These are phyloP conservation scores for Incurvaria masculella DNA, from an alignment of 2,888 invertebrate species.

Conservation along the genomic window DNA sequence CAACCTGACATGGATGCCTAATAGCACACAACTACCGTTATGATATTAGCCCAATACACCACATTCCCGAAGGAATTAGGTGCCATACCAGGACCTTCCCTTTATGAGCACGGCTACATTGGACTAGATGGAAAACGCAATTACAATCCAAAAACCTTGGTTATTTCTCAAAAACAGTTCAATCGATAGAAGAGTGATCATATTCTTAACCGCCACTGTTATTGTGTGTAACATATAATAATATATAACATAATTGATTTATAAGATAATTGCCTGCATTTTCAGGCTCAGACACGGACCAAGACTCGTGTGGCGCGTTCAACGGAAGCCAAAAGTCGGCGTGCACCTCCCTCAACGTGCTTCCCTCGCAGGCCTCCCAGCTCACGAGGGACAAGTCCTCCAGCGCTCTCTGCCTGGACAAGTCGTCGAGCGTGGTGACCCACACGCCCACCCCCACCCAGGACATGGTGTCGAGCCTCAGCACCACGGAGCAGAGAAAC, in stretches of 20 bases:
- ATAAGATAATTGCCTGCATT: slow-evolving; percentile 10
- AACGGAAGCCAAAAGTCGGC: slow-evolving; percentile 51
- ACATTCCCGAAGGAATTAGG: too few relatives aligned
- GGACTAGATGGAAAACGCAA: too few relatives aligned
- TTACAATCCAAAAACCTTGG: too few relatives aligned
- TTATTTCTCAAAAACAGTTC: too few relatives aligned
- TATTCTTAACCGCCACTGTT: not conserved
- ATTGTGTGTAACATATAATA: not conserved
- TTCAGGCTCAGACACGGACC: slow-evolving; percentile 45
- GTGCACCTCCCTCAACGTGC: slow-evolving; percentile 44
- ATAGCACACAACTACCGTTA: too few relatives aligned
- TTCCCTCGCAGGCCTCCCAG: slow-evolving; percentile 37
- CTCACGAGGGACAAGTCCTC: slow-evolving; percentile 46
- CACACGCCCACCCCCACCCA: slow-evolving; percentile 52
- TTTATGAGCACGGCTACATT: too few relatives aligned
- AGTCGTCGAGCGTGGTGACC: slow-evolving; percentile 44
- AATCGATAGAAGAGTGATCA: too few relatives aligned
- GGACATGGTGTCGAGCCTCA: slow-evolving; percentile 53
- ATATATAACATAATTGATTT: too few relatives aligned
- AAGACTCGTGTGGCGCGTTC: slow-evolving; percentile 48
- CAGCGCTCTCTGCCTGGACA: slow-evolving; percentile 48
- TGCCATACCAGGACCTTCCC: too few relatives aligned
- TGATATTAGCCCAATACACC: too few relatives aligned
- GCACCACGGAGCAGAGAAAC: slow-evolving; percentile 47
- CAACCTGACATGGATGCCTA: too few relatives aligned